phyloP scores from a whole-genome alignment of 2,888 invertebrate genomes.

The Tetragnatha montana region DNA sequence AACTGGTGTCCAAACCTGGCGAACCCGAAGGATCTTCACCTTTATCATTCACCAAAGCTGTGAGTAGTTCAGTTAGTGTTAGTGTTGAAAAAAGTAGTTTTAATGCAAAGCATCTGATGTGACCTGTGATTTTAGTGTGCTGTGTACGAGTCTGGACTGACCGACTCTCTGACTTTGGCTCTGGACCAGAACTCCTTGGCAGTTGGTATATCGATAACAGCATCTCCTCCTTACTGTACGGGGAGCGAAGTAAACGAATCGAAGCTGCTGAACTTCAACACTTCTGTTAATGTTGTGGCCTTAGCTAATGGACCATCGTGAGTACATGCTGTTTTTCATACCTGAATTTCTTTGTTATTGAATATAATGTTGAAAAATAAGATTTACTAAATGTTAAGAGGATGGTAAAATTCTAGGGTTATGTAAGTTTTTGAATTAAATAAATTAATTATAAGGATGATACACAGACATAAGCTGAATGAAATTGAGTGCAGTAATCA shows the following conservation, averaged over 20 bases:
- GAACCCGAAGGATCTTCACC: conserved; percentile 22
- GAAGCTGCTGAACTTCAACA: conserved; percentile 80
- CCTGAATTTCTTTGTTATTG: background rate
- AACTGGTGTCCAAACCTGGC: conserved; percentile 41
- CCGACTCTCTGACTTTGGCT: conserved; percentile 87
- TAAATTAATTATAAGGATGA: too few relatives aligned
- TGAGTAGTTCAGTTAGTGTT: conserved; percentile 31
- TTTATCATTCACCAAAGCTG: conserved; percentile 68
- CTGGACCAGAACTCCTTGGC: conserved; percentile 87
- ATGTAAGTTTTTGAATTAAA: too few relatives aligned
- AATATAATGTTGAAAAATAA: too few relatives aligned
- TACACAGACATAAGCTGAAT: too few relatives aligned
- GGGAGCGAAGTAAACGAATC: conserved; percentile 73
- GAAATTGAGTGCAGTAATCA: too few relatives aligned
- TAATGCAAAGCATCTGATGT: too few relatives aligned
- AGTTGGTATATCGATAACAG: conserved; percentile 78
- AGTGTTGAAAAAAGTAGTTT: too few relatives aligned
- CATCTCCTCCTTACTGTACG: conserved; percentile 77
- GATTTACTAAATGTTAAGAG: too few relatives aligned
- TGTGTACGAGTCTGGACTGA: conserved; percentile 84
- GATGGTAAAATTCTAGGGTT: too few relatives aligned
- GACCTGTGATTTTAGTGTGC: conserved; percentile 80
- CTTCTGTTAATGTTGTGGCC: conserved; percentile 86
- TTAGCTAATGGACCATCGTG: conserved; percentile 88
- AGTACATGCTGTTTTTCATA: conserved; percentile 74